Evolutionary conservation across 2,888 invertebrate species (phyloP), one percentile per base, ranked within the genome.

Genomic region (Sialis lutaria): DNA sequence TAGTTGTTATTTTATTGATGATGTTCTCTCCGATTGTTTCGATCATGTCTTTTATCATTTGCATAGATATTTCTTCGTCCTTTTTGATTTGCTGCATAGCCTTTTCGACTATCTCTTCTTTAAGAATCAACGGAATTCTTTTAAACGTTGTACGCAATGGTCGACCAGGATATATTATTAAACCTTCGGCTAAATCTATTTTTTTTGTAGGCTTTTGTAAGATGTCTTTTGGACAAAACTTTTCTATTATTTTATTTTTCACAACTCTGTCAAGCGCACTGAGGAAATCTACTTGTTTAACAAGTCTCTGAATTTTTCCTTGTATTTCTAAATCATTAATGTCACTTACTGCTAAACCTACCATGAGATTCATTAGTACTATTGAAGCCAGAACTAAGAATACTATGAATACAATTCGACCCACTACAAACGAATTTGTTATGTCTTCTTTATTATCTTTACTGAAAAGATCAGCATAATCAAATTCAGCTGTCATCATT

Each of bases 401-500:
- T 5, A 69, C 52, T 0, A 73, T 57, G 53, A 75, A 73, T 32
- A 74, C 66, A 1, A 73, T 53, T 44, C 73, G 62, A 1, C 71
- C 66, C 33, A 73, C 58, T 35, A 67, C 56, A 13, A 67, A 57
- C 2, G 67, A 69, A 1, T 66, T 64, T 1, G 65, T 64, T 0
- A 67, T 58, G 50, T 67, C 60, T 49, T 61, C 56, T 1, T 64
- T 60, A 50, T 67, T 64, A 41, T 40, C 39, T 34, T 47, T 37
- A 6, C 49, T 48, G 45, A 73, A 73, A 6, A 73, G 56, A 5
- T 67, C 64, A 6, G 54, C 61, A 53, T 74, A 74, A 51, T 75
- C 74, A 44, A 74, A 74, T 53, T 75, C 75, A 47, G 73, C 72
- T 6, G 73, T 73, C 73, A 74, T 73, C 74, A 75, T 75, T 6